Evolutionary conservation across 2,888 invertebrate species (phyloP).

Genomic region (Pasiphila rectangulata): DNA sequence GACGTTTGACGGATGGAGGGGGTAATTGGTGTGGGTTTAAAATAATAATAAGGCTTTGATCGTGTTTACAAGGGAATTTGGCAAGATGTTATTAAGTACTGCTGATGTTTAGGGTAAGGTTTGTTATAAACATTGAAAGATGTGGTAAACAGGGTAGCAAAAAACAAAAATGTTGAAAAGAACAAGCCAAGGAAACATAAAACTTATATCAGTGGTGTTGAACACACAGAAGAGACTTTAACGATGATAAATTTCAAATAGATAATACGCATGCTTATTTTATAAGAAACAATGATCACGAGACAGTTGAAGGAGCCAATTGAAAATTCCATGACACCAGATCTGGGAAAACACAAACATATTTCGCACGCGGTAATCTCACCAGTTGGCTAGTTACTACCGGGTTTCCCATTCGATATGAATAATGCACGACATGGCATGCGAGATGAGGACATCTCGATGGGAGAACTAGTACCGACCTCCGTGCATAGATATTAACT

Average conservation of each 20-base stretch:
- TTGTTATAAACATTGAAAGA: background rate
- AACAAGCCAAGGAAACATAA: too few relatives aligned
- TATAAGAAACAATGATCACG: background rate
- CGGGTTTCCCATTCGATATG: constrained; percentile 24
- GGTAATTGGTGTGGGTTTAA: constrained; percentile 53
- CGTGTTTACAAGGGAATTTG: constrained; percentile 16
- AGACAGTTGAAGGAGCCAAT: background rate
- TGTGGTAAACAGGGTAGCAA: too few relatives aligned
- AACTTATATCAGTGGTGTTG: too few relatives aligned
- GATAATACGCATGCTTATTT: too few relatives aligned
- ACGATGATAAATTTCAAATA: too few relatives aligned
- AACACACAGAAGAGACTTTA: too few relatives aligned
- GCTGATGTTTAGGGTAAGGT: background rate
- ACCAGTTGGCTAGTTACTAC: constrained; percentile 17
- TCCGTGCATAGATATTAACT: constrained; percentile 9
- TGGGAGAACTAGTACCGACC: constrained; percentile 4
- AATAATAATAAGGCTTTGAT: constrained; percentile 31
- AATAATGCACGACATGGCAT: constrained; percentile 28
- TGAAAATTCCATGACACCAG: background rate
- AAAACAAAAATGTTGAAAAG: too few relatives aligned
- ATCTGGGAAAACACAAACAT: constrained; percentile 5
- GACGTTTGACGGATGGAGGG: constrained; percentile 65
- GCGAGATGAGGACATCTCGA: constrained; percentile 6
- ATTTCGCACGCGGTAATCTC: constrained; percentile 9
- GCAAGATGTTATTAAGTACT: constrained; percentile 1